Conservation (phyloP, 2,113 vertebrate species). For the Thomomys bottae region DNA sequence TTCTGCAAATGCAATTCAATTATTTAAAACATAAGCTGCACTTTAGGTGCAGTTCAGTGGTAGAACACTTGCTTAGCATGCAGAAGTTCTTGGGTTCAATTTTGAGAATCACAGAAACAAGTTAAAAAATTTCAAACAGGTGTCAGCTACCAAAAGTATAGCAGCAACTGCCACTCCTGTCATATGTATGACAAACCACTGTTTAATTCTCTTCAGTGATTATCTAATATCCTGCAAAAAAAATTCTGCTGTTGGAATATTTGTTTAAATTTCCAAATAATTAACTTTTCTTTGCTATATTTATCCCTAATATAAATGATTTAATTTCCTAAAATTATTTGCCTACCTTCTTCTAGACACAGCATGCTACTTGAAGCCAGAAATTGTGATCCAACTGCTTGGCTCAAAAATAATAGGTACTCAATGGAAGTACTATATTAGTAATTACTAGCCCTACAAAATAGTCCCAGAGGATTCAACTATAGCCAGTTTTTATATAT, state of each 20-base stretch:
- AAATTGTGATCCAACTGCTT: background rate
- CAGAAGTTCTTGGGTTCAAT: background rate
- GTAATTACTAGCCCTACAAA: background rate
- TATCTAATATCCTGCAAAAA: constrained; percentile 53
- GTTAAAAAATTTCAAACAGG: background rate
- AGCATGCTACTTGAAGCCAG: background rate
- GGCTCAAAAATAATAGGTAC: background rate
- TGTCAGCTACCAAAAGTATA: background rate
- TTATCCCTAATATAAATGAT: constrained; percentile 13
- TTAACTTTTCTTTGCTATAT: background rate
- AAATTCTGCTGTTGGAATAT: background rate
- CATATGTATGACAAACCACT: constrained; percentile 27
- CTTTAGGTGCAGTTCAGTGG: background rate
- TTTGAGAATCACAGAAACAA: background rate
- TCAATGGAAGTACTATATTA: constrained; percentile 2
- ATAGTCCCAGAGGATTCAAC: background rate
- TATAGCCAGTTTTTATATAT: background rate
- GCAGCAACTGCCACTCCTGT: background rate
- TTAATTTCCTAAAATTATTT: background rate
- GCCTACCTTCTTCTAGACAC: background rate
- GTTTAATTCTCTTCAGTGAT: constrained; percentile 1
- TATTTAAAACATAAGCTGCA: constrained; percentile 17
- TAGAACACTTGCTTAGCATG: background rate
- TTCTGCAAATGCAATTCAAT: constrained; percentile 30
- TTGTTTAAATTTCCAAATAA: constrained; percentile 34